Percentiles rank a stretch among this genome's conserved stretches.
These are phyloP conservation scores for Drosophila nigrodunni DNA, from an alignment of 1,140 invertebrate species.

Conservation along the genomic window DNA sequence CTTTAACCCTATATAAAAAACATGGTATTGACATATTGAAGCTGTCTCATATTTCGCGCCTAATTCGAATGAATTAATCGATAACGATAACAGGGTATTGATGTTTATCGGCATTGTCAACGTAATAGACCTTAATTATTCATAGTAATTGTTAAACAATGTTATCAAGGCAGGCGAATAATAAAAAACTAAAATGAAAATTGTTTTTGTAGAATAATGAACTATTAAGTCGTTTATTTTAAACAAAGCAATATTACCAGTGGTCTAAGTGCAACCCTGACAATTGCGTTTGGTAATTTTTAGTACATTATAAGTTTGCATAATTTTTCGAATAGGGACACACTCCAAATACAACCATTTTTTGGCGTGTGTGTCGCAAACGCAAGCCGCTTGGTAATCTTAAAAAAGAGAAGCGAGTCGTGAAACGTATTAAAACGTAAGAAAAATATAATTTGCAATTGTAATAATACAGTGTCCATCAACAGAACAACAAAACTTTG, in stretches of 20 bases:
- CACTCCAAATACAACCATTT: slow-evolving; percentile 54
- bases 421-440: slow-evolving; percentile 44
- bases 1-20: no score
- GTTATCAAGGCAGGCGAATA: no score
- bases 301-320: slow-evolving; percentile 21
- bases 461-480: not conserved
- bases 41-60: not conserved
- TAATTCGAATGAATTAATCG: not conserved
- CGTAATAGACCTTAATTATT: no score
- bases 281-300: slow-evolving; percentile 40
- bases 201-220: no score
- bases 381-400: slow-evolving; percentile 68
- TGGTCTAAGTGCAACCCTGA: slow-evolving; percentile 17
- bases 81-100: not conserved
- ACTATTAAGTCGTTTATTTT: no score
- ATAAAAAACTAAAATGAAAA: not conserved
- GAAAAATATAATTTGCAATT: slow-evolving; percentile 23
- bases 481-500: not conserved
- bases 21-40: not conserved
- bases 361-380: slow-evolving; percentile 69
- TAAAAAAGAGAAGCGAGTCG: slow-evolving; percentile 32
- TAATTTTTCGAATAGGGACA: slow-evolving; percentile 40
- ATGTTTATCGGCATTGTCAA: not conserved
- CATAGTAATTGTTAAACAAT: no score
- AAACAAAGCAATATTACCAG: not conserved